Conservation (phyloP, 2,113 vertebrate species). For the Paratilapia polleni region DNA sequence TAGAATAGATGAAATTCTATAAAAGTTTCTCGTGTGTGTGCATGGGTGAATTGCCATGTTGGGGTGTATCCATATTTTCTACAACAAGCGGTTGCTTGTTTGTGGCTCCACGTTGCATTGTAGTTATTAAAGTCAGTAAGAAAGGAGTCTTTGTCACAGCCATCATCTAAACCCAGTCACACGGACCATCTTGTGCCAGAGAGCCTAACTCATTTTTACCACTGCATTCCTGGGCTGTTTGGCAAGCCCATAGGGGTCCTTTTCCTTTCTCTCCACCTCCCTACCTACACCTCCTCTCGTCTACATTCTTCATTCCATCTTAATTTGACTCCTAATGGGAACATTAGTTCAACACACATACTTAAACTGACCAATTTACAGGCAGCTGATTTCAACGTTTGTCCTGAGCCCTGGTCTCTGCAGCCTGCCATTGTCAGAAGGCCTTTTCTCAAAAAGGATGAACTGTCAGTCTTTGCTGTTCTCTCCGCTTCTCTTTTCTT, state of each 20-base stretch:
- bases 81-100: slow-evolving; percentile 73
- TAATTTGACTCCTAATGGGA: slow-evolving; percentile 39
- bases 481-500: not conserved
- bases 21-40: slow-evolving; percentile 23
- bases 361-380: not conserved
- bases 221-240: slow-evolving; percentile 79
- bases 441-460: not conserved
- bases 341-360: slow-evolving; percentile 22
- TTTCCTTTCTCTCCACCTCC: slow-evolving; percentile 38
- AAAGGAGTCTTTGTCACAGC: slow-evolving; percentile 86
- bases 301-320: slow-evolving; percentile 64
- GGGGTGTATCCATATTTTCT: slow-evolving; percentile 45
- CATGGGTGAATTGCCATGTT: slow-evolving; percentile 5
- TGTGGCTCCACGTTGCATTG: slow-evolving; percentile 67
- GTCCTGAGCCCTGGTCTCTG: not conserved
- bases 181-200: slow-evolving; percentile 83
- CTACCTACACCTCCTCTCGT: slow-evolving; percentile 15
- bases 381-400: not conserved
- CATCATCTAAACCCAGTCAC: slow-evolving; percentile 81
- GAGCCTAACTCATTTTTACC: slow-evolving; percentile 81
- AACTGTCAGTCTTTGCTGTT: not conserved
- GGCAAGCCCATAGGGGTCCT: slow-evolving; percentile 77
- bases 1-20: slow-evolving; percentile 1
- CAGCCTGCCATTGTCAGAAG: slow-evolving; percentile 3
- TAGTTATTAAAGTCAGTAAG: slow-evolving; percentile 82